Evolutionary conservation across 23 tunicate genomes (phyloP), one percentile per base, ranked within the genome.

Genomic region (Diplosoma virens): DNA sequence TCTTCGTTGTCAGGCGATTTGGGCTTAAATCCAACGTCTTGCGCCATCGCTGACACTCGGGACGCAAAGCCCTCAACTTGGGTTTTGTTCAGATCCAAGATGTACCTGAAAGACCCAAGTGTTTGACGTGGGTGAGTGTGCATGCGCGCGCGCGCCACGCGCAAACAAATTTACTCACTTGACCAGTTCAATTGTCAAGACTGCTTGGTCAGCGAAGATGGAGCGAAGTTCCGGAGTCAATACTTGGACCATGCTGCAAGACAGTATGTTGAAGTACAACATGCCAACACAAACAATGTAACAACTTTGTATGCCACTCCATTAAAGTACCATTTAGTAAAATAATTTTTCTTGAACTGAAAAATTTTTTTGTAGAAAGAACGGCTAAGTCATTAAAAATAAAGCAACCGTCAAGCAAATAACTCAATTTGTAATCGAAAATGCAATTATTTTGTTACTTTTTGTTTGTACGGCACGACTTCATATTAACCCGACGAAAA

Each of bases 201-300:
- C 65, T 30, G 90, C 66, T 25, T 90, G 82, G 1, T 84, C 74
- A 0, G 97, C 86, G 73, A 90, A 83, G n/a, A 90, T 75, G 16
- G 54, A 68, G 30, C 73, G 47, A 26, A 90, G 73, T 25, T 61
- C 77, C 4, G 89, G 97, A 50, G 74, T 66, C 25, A 90, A 46
- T 1, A 58, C 66, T 47, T 83, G 89, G 9, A 84, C 97, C 97
- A 90, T 90, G 71, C 97, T 90, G 59, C 3, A 76, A 76, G 50
- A 45, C n/a, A n/a, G n/a, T n/a, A n/a, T n/a, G n/a, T n/a, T n/a
- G n/a, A n/a, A n/a, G n/a, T n/a, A n/a, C n/a, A n/a, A n/a, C n/a
- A n/a, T n/a, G n/a, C n/a, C n/a, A n/a, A n/a, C n/a, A n/a, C n/a
- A n/a, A n/a, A n/a, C n/a, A n/a, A n/a, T n/a, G n/a, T n/a, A n/a